Percentiles rank a stretch among this genome's conserved stretches.
Conservation (phyloP, 30 jellyfish, hydroid and myxozoan species). For the Turritopsis dohrnii region DNA sequence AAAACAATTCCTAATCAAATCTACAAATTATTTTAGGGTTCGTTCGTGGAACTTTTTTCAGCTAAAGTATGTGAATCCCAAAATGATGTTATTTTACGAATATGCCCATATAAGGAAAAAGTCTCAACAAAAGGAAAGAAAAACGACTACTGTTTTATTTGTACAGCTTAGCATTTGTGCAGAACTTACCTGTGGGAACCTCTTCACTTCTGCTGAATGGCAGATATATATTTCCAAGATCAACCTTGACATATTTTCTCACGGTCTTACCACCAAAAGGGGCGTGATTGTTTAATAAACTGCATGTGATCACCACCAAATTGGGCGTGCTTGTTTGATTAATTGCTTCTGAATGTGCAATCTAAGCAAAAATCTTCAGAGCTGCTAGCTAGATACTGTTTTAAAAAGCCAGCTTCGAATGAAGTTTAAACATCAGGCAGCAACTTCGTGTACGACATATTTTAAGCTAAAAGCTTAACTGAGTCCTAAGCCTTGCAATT, state of each 20-base stretch:
- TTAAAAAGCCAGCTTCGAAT: background rate
- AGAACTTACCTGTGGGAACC: background rate
- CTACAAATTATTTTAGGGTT: too few species aligned
- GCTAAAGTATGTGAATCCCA: too few species aligned
- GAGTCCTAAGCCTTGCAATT: too few species aligned
- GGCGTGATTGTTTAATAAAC: background rate
- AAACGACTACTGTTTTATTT: background rate
- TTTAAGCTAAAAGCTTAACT: too few species aligned
- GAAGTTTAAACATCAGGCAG: background rate
- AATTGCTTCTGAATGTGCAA: background rate
- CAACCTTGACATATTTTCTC: background rate
- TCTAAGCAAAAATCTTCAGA: background rate
- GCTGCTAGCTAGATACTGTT: too few species aligned
- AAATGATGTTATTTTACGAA: too few species aligned
- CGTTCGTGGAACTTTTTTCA: too few species aligned
- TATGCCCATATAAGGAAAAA: background rate
- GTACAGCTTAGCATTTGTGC: background rate
- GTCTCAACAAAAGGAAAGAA: background rate
- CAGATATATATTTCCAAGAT: background rate
- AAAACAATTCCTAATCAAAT: too few species aligned
- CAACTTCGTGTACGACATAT: too few species aligned
- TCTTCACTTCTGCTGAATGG: background rate
- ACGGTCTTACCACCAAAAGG: background rate
- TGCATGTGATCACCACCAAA: background rate
- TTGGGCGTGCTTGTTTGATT: background rate